phyloP scores from a whole-genome alignment of 2,113 vertebrate genomes.

The Chionodraco myersi region DNA sequence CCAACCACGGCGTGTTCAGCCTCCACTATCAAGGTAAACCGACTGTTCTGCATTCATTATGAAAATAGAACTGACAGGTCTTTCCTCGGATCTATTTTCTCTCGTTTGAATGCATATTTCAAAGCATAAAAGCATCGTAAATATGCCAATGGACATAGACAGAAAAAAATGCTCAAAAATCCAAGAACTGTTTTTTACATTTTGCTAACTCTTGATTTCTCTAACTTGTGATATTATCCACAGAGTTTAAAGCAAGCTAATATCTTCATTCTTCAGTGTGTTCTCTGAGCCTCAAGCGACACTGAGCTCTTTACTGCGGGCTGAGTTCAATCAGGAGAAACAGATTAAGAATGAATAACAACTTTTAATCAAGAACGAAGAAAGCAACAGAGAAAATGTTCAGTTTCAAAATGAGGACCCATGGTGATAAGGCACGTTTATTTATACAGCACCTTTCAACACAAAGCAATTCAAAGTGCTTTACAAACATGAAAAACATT shows the following conservation, averaged over 20 bases:
- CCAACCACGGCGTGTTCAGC: slow-evolving; percentile 87
- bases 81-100: not conserved
- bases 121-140: not conserved
- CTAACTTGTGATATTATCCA: not conserved
- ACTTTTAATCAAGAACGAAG: not conserved
- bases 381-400: not conserved
- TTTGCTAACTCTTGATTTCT: not conserved
- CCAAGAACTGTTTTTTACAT: not conserved
- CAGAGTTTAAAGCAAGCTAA: not conserved
- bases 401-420: not conserved
- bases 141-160: not conserved
- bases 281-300: not conserved
- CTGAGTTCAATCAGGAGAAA: not conserved
- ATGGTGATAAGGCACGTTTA: not conserved
- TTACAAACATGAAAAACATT: no score
- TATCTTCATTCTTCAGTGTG: not conserved
- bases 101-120: not conserved
- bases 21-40: slow-evolving; percentile 91
- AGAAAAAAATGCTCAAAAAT: not conserved
- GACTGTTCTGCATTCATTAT: not conserved
- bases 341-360: not conserved
- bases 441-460: no score
- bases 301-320: not conserved
- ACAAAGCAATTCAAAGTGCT: no score
- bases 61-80: not conserved